Percentiles rank a stretch among this genome's conserved stretches.
phyloP scores from a whole-genome alignment of 1,140 invertebrate species.

The Brachionus rotundiformis region DNA sequence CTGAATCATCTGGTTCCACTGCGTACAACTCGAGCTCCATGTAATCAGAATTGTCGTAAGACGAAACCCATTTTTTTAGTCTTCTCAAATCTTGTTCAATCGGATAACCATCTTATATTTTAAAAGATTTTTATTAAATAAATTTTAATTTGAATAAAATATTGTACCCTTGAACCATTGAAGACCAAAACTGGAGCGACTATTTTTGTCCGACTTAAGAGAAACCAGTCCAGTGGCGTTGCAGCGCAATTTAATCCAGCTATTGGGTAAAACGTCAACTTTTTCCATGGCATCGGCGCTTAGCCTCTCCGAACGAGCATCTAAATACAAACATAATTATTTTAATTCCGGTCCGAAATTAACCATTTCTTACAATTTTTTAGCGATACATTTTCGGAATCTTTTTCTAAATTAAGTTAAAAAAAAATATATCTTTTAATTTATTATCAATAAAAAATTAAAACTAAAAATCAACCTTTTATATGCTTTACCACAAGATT shows the following conservation, averaged over 20 bases:
- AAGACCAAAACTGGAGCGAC: background rate
- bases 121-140: background rate
- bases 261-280: slow-evolving; percentile 32
- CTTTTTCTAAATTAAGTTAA: background rate
- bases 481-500: slow-evolving; percentile 5
- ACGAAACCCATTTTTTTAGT: slow-evolving; percentile 50
- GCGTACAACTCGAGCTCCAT: slow-evolving; percentile 38
- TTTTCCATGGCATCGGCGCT: slow-evolving; percentile 16
- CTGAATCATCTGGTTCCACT: slow-evolving; percentile 30
- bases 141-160: background rate
- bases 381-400: background rate
- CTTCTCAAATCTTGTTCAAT: slow-evolving; percentile 44
- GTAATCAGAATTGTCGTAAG: slow-evolving; percentile 37
- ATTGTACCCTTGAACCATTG: slow-evolving; percentile 41
- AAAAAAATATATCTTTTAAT: background rate
- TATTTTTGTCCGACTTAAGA: background rate
- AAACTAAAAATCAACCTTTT: background rate
- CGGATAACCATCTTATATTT: background rate
- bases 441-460: background rate
- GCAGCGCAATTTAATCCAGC: slow-evolving; percentile 41
- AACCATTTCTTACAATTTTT: background rate
- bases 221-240: background rate
- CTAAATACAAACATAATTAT: background rate
- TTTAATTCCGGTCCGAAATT: too few species aligned
- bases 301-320: background rate